phyloP scores from a whole-genome alignment of 2,888 invertebrate genomes.

The Oasisia sp. region DNA sequence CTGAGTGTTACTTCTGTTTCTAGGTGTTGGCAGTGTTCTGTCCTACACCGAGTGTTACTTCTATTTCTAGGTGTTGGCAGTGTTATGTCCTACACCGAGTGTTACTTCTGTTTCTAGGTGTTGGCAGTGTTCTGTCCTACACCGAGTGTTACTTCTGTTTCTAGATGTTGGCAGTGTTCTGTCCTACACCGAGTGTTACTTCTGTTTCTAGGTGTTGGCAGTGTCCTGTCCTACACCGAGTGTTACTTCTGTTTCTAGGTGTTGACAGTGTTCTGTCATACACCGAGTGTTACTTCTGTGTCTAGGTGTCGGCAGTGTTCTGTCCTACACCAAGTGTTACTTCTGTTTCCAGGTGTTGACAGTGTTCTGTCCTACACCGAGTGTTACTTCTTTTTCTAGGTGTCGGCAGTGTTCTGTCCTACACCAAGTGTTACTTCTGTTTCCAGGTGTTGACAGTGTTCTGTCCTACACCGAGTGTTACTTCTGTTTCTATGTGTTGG shows the following conservation, averaged over 20 bases:
- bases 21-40: too few relatives aligned
- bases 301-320: too few relatives aligned
- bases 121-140: too few relatives aligned
- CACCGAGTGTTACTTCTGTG: constrained; percentile 41
- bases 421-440: too few relatives aligned
- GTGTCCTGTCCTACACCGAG: too few relatives aligned
- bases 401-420: too few relatives aligned
- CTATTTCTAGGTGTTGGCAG: constrained; percentile 23
- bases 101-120: background rate
- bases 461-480: background rate
- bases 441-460: constrained; percentile 31
- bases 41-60: too few relatives aligned
- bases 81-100: constrained; percentile 45
- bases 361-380: constrained; percentile 49
- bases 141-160: background rate
- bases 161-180: constrained; percentile 29
- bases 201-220: background rate
- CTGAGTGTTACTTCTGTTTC: constrained; percentile 39
- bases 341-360: constrained; percentile 25
- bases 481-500: background rate
- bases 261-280: constrained; percentile 41
- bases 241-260: constrained; percentile 20
- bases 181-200: constrained; percentile 48
- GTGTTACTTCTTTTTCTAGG: background rate
- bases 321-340: too few relatives aligned